Base-by-base conservation (phyloP, 2,113 vertebrate genomes). In the Mystacornis crossleyi region DNA sequence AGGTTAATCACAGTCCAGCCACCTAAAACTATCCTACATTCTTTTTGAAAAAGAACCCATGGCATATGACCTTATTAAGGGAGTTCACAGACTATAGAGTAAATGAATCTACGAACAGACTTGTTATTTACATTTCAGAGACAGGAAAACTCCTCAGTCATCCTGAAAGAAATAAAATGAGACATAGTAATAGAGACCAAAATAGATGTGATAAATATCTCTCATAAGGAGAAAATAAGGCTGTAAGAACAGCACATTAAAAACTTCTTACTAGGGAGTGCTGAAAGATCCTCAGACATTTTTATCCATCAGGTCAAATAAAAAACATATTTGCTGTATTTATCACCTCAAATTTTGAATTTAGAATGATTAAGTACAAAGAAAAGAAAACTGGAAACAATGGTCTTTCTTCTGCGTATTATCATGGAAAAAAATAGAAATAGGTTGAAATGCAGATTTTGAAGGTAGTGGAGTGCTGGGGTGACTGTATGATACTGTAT, bases 121-220 rank as follows among this genome's bases (percentile, higher is more conserved):
- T 23, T 54, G 50, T 84, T 91, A 67, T 71, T 55, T 75, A 72
- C 89, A 94, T 69, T 25, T 79, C 31, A 85, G 57, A 93, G 51
- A 53, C 40, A 84, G 34, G 34, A 71, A 89, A 93, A 40, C 9
- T 90, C 55, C 8, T 84, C 16, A 60, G 10, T 79, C 43, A 25
- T 43, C 28, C 26, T 67, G 66, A 79, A 91, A 75, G 3, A 55
- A 86, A 80, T 61, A 81, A 47, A 85, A 42, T 54, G 15, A 36
- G 7, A 85, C 45, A 42, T n/a, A 51, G 29, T 67, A 75, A 50
- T 7, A 64, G 20, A 81, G 38, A 36, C 36, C 57, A 58, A 88
- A 90, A 60, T 55, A 85, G 20, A 64, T 14, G 12, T 33, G 26
- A 71, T 78, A 72, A 77, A 40, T 84, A 13, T 42, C 7, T 66